Conservation (phyloP, 2,888 invertebrate species). For the Eueremaeus valkanovi region DNA sequence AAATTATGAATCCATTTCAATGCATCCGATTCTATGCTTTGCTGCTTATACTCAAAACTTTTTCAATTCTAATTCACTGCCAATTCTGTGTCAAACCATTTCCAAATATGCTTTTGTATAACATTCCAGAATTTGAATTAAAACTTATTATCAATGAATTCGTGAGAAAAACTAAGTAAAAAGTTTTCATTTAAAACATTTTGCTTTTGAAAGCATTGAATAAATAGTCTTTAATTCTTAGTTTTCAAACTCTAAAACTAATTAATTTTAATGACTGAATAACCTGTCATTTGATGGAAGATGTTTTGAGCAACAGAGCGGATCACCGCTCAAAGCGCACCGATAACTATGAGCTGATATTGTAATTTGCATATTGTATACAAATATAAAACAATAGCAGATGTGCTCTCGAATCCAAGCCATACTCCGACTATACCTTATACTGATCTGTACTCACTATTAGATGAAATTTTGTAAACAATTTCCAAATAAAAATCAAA, state of each 20-base stretch:
- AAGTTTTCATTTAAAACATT: neutral
- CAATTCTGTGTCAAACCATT: neutral
- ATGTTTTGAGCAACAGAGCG: neutral
- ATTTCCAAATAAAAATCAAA: too few relatives aligned
- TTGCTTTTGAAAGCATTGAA: neutral
- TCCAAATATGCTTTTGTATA: too few relatives aligned
- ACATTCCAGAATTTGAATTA: too few relatives aligned
- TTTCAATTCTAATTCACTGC: neutral
- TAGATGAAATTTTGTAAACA: too few relatives aligned
- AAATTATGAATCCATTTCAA: too few relatives aligned
- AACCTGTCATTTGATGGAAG: neutral
- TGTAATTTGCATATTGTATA: neutral
- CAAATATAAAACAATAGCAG: slow-evolving; percentile 6
- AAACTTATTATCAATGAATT: neutral
- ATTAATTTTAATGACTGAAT: neutral
- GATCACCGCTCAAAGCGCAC: neutral
- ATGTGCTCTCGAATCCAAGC: too few relatives aligned
- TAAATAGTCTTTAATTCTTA: neutral
- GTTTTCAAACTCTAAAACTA: neutral
- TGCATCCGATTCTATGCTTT: neutral
- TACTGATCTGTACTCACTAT: too few relatives aligned
- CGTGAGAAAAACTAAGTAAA: neutral
- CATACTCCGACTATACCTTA: too few relatives aligned
- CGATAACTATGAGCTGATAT: neutral
- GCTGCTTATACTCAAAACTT: neutral